Conservation (phyloP, 2,888 invertebrate species). For the Drosophila affinis region DNA sequence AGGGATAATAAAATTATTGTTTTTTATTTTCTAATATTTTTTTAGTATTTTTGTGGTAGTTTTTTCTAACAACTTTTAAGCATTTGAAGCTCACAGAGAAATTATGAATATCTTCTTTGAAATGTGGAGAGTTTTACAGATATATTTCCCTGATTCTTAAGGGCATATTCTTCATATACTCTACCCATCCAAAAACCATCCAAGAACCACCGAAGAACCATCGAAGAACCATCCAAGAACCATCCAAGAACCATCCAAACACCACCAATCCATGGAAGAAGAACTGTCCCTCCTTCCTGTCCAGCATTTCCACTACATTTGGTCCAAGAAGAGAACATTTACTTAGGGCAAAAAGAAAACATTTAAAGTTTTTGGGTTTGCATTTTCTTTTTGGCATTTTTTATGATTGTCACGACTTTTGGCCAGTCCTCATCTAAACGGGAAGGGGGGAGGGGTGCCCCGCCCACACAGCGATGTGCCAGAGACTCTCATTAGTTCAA, state of each 20-base stretch:
- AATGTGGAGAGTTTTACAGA: no score
- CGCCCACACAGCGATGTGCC: background rate
- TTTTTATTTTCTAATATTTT: no score
- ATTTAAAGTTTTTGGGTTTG: constrained; percentile 66
- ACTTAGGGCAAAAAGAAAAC: constrained; percentile 57
- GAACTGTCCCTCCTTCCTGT: background rate
- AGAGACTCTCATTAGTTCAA: constrained; percentile 71
- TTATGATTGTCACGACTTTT: constrained; percentile 63
- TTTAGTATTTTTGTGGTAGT: no score
- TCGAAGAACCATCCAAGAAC: no score
- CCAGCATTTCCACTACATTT: constrained; percentile 65
- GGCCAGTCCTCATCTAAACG: constrained; percentile 42
- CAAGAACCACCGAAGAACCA: no score
- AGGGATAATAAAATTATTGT: no score
- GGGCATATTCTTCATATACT: background rate
- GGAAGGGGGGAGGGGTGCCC: background rate
- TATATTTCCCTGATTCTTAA: no score
- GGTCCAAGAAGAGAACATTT: constrained; percentile 31
- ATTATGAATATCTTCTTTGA: no score
- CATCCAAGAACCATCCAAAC: background rate
- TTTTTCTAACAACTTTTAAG: no score
- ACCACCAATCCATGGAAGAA: background rate
- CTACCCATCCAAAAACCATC: background rate
- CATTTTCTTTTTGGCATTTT: constrained; percentile 41
- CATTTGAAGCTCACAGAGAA: no score